phyloP scores from a whole-genome alignment of 1,140 invertebrate species.

The Drosophila teissieri region DNA sequence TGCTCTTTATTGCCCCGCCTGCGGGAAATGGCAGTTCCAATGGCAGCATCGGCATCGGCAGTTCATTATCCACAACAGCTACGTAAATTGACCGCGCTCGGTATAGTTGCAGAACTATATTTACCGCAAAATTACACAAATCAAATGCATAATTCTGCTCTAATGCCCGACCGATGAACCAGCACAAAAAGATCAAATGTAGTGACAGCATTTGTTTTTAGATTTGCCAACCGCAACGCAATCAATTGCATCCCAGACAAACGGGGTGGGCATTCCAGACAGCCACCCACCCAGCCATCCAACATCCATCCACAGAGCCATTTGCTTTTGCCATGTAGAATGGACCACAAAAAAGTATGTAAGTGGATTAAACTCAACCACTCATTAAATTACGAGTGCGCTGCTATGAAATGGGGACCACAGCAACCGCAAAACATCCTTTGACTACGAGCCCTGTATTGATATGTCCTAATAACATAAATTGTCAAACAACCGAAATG shows the following conservation, averaged over 20 bases:
- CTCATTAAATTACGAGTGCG: slow-evolving; percentile 66
- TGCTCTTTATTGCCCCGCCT: slow-evolving; percentile 23
- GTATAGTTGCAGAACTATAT: slow-evolving; percentile 20
- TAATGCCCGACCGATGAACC: slow-evolving; percentile 14
- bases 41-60: slow-evolving; percentile 2
- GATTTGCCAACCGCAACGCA: slow-evolving; percentile 46
- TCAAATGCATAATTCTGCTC: slow-evolving; percentile 45
- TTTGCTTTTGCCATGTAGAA: slow-evolving; percentile 2
- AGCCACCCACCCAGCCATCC: neutral
- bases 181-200: slow-evolving; percentile 40
- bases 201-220: slow-evolving; percentile 54
- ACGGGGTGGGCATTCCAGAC: neutral
- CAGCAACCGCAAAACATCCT: slow-evolving; percentile 59
- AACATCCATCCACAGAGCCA: neutral
- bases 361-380: slow-evolving; percentile 71
- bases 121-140: slow-evolving; percentile 46
- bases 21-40: neutral
- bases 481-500: slow-evolving; percentile 35
- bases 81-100: slow-evolving; percentile 4
- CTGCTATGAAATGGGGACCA: slow-evolving; percentile 22
- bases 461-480: slow-evolving; percentile 51
- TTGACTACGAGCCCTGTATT: slow-evolving; percentile 49
- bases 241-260: slow-evolving; percentile 37
- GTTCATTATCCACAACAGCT: slow-evolving; percentile 19
- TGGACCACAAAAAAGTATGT: slow-evolving; percentile 65